Percentiles rank a stretch among this genome's conserved stretches.
phyloP scores from a whole-genome alignment of 1,140 invertebrate species.

The Drosophila ercepeae region DNA sequence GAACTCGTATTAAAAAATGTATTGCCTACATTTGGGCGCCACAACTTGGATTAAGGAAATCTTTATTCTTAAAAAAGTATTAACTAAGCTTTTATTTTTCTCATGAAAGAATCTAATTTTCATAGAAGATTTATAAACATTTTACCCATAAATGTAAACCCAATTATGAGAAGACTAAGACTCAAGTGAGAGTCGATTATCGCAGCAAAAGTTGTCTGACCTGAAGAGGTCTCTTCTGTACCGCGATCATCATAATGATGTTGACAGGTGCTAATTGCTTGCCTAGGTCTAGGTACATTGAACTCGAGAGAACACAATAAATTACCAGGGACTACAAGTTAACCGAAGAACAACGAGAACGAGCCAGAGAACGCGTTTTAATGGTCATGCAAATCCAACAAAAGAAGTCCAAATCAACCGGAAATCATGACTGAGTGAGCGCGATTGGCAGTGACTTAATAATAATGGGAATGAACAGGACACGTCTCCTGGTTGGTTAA shows the following conservation, averaged over 20 bases:
- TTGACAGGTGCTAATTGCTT: slow-evolving; percentile 73
- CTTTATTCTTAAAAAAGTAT: too few relatives aligned
- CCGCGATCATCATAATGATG: slow-evolving; percentile 28
- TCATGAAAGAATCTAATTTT: neutral
- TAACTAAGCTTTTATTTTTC: too few relatives aligned
- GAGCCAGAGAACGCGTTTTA: slow-evolving; percentile 20
- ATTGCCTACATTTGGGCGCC: neutral
- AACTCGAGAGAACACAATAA: slow-evolving; percentile 27
- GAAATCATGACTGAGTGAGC: slow-evolving; percentile 8
- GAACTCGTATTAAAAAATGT: too few relatives aligned
- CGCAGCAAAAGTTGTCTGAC: slow-evolving; percentile 43
- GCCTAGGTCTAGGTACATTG: slow-evolving; percentile 57
- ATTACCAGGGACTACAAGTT: slow-evolving; percentile 21
- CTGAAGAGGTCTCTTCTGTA: slow-evolving; percentile 16
- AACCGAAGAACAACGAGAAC: slow-evolving; percentile 1
- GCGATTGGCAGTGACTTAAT: slow-evolving; percentile 25
- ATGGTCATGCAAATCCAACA: slow-evolving; percentile 32
- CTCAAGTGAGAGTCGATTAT: neutral
- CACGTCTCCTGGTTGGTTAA: slow-evolving; percentile 13
- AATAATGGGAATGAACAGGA: slow-evolving; percentile 30
- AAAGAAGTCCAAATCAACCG: slow-evolving; percentile 38
- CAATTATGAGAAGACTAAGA: neutral
- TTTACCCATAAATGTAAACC: too few relatives aligned
- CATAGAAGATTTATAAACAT: neutral
- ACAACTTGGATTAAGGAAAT: neutral